Base-by-base conservation (phyloP, 2,797 vertebrate species). In the Fringilla coelebs region DNA sequence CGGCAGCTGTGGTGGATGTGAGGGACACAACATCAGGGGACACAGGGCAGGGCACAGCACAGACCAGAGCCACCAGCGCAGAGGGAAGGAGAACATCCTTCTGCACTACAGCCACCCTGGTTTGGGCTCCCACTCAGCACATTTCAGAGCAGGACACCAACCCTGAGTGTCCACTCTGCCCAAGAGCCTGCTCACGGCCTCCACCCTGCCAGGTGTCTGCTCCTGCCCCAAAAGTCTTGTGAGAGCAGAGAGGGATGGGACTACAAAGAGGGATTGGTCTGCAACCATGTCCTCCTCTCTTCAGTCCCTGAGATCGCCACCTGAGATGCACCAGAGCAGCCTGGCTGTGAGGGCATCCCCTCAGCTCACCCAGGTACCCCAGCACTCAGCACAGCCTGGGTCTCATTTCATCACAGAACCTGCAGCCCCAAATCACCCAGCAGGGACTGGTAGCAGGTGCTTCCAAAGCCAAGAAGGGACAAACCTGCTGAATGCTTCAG, bases 1-100 rank as follows among this genome's bases (percentile, higher is more conserved):
- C 1, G 1, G 52, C 8, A 3, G 49, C 62, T 31, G 22, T 31
- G 22, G 7, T 11, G 76, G 38, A 38, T 70, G 32, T 3, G 6
- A 66, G 57, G 57, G 45, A 55, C 54, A 12, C 0, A 0, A 63
- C 57, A 18, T 2, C 18, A 9, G 11, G 20, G n/a, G 24, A 32
- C 6, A 24, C 0, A 1, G 45, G 22, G 46, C 71, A 75, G 36
- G 49, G 21, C 21, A 24, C 36, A 36, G 49, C 48, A 70, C 32
- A 21, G 57, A 41, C 13, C 57, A 57, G 55, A 57, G 62, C 29
- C 0, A 0, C 1, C 1, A 43, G 17, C 31, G 24, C 0, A 0
- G 20, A 28, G 72, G 43, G 38, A 13, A 61, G 36, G 26, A 76
- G 52, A 77, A 49, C 18, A 31, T 17, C 45, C 38, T 38, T 68